These are phyloP conservation scores for Battus philenor DNA, from an alignment of 1,140 invertebrate species.

Conservation along the genomic window DNA sequence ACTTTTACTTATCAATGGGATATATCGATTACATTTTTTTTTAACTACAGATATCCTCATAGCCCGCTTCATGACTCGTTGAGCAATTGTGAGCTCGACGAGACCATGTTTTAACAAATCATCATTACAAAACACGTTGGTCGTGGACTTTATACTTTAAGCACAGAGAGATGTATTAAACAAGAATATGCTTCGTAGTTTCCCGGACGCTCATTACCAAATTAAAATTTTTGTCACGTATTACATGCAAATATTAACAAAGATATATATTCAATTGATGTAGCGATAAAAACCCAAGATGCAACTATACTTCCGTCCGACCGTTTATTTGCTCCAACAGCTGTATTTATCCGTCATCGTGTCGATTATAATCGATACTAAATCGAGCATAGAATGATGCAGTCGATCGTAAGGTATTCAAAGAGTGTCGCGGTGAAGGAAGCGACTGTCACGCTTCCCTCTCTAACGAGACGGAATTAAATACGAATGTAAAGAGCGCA, in stretches of 20 bases:
- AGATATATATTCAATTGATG: not conserved
- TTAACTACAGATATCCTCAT: no score
- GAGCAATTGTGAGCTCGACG: no score
- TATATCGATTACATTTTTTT: no score
- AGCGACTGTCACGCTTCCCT: constrained; percentile 48
- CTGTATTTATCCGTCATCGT: constrained; percentile 11
- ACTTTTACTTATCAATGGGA: no score
- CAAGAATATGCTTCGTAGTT: no score
- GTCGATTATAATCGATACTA: constrained; percentile 17
- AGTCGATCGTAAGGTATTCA: constrained; percentile 35
- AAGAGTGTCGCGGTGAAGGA: constrained; percentile 51
- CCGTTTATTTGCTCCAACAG: constrained; percentile 1
- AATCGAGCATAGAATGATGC: constrained; percentile 13
- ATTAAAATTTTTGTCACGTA: no score
- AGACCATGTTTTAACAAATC: no score
- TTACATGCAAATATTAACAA: not conserved
- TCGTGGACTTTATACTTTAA: constrained; percentile 16
- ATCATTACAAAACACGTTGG: no score
- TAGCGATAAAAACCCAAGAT: constrained; percentile 2
- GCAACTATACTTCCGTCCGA: constrained; percentile 12
- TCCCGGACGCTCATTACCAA: no score
- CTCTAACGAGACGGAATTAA: constrained; percentile 64
- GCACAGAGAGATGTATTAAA: no score
- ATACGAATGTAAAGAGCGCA: constrained; percentile 50
- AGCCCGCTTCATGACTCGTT: no score